Evolutionary conservation across 2,797 vertebrate species (phyloP), one percentile per base, ranked within the genome.

Genomic region (Falco berigora): DNA sequence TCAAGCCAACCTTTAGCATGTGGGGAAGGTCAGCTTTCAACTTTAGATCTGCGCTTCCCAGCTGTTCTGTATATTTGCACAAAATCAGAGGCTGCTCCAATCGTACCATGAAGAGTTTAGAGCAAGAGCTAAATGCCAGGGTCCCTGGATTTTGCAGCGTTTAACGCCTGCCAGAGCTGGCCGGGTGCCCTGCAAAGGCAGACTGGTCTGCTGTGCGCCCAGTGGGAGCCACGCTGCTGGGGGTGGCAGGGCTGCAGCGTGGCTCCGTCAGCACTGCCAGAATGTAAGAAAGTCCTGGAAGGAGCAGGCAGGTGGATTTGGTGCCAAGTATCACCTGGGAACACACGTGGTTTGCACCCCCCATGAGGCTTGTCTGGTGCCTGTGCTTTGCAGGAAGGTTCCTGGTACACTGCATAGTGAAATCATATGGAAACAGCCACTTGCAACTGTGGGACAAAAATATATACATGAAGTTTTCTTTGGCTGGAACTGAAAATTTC

Each of bases 281-380:
- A 21, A 58, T 20, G 7, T 1, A 6, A 32, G 27, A 27, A 56
- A 42, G 28, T 24, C 67, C 42, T 8, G 17, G 24, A 21, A 56
- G 50, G 42, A 47, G 18, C 42, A 40, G 49, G 19, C 6, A 3
- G 47, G 24, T 13, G 42, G 40, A 34, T 42, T 49, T 68, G 62
- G 63, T 67, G 68, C 44, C 52, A 38, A 18, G 40, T 27, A 21
- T 78, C 24, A 21, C n/a, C 42, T 14, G 36, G 34, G 50, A 42
- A 36, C 11, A 12, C 6, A 1, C 0, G 2, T 30, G 17, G n/a
- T 47, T 40, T 23, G 18, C 40, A 17, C 6, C 10, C n/a, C 24
- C 8, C 1, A 1, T 25, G 46, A 10, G 24, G n/a, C 64, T 40
- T 28, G 47, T 8, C 49, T 62, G 40, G 40, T 47, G 56, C 64